phyloP scores from a whole-genome alignment of 64 coral and sea anemone species.

The Cladopsammia gracilis region DNA sequence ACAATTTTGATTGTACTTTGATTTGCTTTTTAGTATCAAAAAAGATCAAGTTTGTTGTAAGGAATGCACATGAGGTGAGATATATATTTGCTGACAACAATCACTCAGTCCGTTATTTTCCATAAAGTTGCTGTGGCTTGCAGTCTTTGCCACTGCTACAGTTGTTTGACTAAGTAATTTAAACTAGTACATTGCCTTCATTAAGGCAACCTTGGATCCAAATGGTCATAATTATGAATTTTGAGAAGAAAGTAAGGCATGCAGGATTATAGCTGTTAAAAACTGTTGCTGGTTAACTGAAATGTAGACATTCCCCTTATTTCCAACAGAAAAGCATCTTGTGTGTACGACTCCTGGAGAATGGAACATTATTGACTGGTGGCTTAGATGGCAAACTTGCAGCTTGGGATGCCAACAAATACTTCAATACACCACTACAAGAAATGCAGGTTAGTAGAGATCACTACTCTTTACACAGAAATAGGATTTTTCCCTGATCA shows the following conservation, averaged over 20 bases:
- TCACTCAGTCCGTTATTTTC: too few relatives aligned
- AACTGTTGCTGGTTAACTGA: too few relatives aligned
- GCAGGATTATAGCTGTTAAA: too few relatives aligned
- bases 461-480: too few relatives aligned
- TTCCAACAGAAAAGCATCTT: constrained; percentile 77
- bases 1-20: background rate
- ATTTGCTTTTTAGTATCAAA: constrained; percentile 80
- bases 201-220: too few relatives aligned
- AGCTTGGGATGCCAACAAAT: constrained; percentile 94
- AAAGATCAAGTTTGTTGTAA: constrained; percentile 91
- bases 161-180: too few relatives aligned
- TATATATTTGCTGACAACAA: background rate
- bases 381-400: constrained; percentile 86
- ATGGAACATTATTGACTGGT: constrained; percentile 84
- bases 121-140: too few relatives aligned
- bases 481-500: background rate
- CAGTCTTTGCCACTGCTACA: too few relatives aligned
- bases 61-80: constrained; percentile 92
- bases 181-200: too few relatives aligned
- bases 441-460: constrained; percentile 79
- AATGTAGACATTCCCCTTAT: too few relatives aligned
- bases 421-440: constrained; percentile 83
- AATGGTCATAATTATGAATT: too few relatives aligned
- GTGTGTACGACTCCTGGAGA: constrained; percentile 72
- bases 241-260: too few relatives aligned